These are phyloP conservation scores for Rhagium mordax DNA, from an alignment of 2,888 invertebrate genomes.

Conservation along the genomic window DNA sequence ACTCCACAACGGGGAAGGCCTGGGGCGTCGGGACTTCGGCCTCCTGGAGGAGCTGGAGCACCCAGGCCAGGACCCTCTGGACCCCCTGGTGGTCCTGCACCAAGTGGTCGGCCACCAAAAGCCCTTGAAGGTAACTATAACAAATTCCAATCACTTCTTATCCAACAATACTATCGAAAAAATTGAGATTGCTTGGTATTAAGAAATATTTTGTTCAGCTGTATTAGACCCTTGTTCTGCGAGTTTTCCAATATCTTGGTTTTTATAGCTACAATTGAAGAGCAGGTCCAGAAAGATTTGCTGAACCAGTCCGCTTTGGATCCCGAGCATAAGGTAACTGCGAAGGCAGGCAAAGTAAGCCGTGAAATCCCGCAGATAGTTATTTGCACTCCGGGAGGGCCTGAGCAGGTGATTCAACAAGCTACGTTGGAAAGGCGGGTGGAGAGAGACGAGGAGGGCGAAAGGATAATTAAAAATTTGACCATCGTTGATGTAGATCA, in stretches of 20 bases:
- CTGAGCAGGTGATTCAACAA: slow-evolving; percentile 57
- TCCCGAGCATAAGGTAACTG: slow-evolving; percentile 39
- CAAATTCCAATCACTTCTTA: too few relatives aligned
- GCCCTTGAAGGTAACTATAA: neutral
- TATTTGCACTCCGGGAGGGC: slow-evolving; percentile 56
- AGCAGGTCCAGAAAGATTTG: neutral
- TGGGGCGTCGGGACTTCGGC: slow-evolving; percentile 1
- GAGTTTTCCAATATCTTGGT: neutral
- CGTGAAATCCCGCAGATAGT: slow-evolving; percentile 19
- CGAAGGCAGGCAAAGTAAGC: slow-evolving; percentile 36
- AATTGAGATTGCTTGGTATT: too few relatives aligned
- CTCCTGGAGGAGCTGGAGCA: neutral
- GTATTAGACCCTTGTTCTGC: too few relatives aligned
- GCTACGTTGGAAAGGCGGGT: slow-evolving; percentile 59
- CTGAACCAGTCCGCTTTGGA: neutral
- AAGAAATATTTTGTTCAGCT: too few relatives aligned
- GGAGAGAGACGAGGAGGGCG: slow-evolving; percentile 57
- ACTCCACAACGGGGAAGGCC: neutral
- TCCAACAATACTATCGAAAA: too few relatives aligned
- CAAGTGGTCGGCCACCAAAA: neutral
- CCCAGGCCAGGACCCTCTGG: slow-evolving; percentile 1
- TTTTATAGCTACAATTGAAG: neutral
- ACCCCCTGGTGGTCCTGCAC: neutral
- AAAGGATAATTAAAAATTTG: slow-evolving; percentile 55
- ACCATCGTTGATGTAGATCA: slow-evolving; percentile 53